Evolutionary conservation across 2,113 vertebrate species (phyloP).

Genomic region (Periophthalmus modestus): DNA sequence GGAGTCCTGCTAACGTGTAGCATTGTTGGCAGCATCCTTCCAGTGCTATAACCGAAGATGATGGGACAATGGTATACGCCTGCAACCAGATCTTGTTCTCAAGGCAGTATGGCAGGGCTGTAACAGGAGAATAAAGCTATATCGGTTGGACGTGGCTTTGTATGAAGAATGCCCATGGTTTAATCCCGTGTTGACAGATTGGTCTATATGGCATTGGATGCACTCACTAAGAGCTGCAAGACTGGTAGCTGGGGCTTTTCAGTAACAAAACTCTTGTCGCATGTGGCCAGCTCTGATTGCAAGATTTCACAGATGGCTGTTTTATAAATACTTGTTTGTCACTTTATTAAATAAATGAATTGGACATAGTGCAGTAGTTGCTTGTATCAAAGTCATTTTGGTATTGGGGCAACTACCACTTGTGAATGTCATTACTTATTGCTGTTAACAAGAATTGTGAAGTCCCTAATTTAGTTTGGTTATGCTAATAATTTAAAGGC

Average conservation of each 20-base stretch:
- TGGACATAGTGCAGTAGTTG: neutral
- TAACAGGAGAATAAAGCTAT: conserved; percentile 76
- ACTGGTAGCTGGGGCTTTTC: conserved; percentile 51
- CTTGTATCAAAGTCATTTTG: neutral
- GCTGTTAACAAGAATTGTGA: neutral
- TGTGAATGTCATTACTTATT: neutral
- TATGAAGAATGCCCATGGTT: conserved; percentile 75
- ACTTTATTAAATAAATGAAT: neutral
- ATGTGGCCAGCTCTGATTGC: conserved; percentile 55
- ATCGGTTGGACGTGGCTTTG: conserved; percentile 78
- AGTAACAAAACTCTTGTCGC: conserved; percentile 56
- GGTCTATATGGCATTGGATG: conserved; percentile 76
- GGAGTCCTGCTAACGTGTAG: conserved; percentile 54
- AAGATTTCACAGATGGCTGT: conserved; percentile 59
- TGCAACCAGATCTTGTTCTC: conserved; percentile 43
- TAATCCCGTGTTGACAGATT: conserved; percentile 86
- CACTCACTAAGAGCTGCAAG: conserved; percentile 62
- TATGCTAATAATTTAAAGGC: no score
- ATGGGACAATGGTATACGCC: conserved; percentile 49
- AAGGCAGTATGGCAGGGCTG: conserved; percentile 65
- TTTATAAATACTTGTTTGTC: conserved; percentile 16
- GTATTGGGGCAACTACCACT: neutral
- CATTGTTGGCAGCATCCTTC: conserved; percentile 56
- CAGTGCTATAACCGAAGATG: conserved; percentile 38
- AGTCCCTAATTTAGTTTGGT: neutral